These are phyloP conservation scores for Paraescarpia echinospica DNA, from an alignment of 1,140 invertebrate genomes.

Conservation along the genomic window DNA sequence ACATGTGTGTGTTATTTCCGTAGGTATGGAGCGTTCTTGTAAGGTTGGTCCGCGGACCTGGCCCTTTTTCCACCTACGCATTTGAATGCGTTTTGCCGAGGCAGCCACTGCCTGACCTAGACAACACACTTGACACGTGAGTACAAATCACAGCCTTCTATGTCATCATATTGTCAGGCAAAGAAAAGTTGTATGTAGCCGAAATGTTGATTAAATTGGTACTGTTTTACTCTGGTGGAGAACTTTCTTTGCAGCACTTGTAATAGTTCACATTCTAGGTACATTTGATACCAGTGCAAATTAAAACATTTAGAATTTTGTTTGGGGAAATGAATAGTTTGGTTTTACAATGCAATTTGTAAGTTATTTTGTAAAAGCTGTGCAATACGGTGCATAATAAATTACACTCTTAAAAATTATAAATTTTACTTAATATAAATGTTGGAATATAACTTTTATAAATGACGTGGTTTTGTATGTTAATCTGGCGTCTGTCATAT, in stretches of 20 bases:
- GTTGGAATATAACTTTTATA: not conserved
- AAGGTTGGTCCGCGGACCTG: slow-evolving; percentile 4
- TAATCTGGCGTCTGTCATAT: not conserved
- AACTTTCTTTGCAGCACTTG: too few relatives aligned
- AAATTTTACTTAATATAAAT: not conserved
- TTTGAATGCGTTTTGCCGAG: slow-evolving; percentile 18
- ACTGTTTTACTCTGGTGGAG: not conserved
- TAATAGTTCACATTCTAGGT: too few relatives aligned
- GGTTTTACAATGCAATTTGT: too few relatives aligned
- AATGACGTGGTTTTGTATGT: not conserved
- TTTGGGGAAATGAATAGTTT: too few relatives aligned
- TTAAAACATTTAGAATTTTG: too few relatives aligned
- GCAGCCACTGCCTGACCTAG: slow-evolving; percentile 21
- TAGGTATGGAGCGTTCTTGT: slow-evolving; percentile 19
- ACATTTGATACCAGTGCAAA: too few relatives aligned
- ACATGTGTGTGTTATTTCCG: not conserved
- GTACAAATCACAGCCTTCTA: not conserved
- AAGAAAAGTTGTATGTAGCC: not conserved
- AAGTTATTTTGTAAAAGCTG: too few relatives aligned
- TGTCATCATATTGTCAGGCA: too few relatives aligned
- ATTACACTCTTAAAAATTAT: too few relatives aligned
- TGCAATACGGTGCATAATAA: too few relatives aligned
- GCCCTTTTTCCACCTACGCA: slow-evolving; percentile 14
- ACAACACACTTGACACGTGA: slow-evolving; percentile 21
- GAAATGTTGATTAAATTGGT: not conserved